Evolutionary conservation across 1,140 invertebrate genomes (phyloP), one percentile per base, ranked within the genome.

Genomic region (Lysiphlebus fabarum): DNA sequence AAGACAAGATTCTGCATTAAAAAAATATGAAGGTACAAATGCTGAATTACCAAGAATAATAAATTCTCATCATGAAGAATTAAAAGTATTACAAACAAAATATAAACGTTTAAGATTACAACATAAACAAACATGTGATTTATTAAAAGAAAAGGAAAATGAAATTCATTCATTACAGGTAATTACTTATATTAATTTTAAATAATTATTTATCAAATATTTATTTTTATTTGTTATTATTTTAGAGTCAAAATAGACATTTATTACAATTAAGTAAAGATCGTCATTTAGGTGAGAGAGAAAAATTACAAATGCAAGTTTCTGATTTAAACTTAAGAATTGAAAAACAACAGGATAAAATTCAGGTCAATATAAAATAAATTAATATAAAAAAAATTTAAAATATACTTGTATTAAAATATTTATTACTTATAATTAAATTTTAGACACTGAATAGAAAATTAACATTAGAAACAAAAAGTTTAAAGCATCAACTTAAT

Each of bases 61-160:
- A 37, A 85, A 86, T 69, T 86, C 88, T 0, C 88, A 90, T 70
- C 85, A 84, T 38, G 89, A 90, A 68, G 89, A 91, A 76, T 78
- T 90, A n/a, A 81, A 88, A 53, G 80, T 87, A 9, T 82, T 90
- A 70, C 85, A 87, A 66, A 80, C 81, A 10, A 86, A 86, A 67
- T 84, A 86, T 70, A 88, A 88, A 59, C 85, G 84, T 64, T 69
- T 90, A 34, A 85, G 84, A 64, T 76, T 80, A 49, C 78, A 84
- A 53, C 82, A 86, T 54, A 86, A 84, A 65, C 85, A 85, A 44
- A 76, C 82, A 4, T 79, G 77, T 42, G 80, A 83, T 59, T 82
- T 82, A 65, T 65, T 90, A 0, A 90, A 89, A 69, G 82, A 86
- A 59, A 85, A 85, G 62, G 87, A 89, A 65, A 78, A 83, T 55